phyloP scores from a whole-genome alignment of 2,113 vertebrate genomes.

The Otis tarda region DNA sequence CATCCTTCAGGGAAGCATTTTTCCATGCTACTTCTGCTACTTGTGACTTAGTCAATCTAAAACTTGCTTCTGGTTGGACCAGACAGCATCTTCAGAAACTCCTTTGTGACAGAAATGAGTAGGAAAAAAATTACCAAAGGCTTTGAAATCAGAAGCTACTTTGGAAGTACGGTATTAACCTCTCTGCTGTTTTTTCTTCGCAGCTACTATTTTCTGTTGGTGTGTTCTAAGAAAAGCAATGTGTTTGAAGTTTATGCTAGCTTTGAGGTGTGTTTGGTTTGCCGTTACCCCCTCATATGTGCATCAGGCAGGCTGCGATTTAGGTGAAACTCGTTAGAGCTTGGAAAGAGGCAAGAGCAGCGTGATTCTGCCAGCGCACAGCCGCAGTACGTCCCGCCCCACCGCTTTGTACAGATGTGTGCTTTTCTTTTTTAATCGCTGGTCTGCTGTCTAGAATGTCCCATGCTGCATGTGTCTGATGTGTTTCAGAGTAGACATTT shows the following conservation, averaged over 20 bases:
- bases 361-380: background rate
- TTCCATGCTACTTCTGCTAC: background rate
- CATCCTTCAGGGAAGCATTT: background rate
- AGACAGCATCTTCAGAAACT: background rate
- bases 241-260: background rate
- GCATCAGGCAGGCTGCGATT: background rate
- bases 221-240: background rate
- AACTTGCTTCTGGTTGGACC: background rate
- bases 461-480: background rate
- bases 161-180: background rate
- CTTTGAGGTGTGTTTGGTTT: background rate
- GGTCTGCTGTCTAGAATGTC: background rate
- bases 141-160: background rate
- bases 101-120: background rate
- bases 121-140: background rate
- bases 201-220: background rate
- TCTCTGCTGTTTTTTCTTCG: background rate
- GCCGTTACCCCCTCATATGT: accelerated
- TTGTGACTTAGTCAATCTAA: background rate
- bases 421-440: background rate
- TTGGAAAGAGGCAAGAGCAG: background rate
- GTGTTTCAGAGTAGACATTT: background rate
- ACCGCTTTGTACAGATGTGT: background rate
- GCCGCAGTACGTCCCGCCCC: background rate
- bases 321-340: background rate